phyloP scores from a whole-genome alignment of 2,888 invertebrate genomes.

The Pammene aurita region DNA sequence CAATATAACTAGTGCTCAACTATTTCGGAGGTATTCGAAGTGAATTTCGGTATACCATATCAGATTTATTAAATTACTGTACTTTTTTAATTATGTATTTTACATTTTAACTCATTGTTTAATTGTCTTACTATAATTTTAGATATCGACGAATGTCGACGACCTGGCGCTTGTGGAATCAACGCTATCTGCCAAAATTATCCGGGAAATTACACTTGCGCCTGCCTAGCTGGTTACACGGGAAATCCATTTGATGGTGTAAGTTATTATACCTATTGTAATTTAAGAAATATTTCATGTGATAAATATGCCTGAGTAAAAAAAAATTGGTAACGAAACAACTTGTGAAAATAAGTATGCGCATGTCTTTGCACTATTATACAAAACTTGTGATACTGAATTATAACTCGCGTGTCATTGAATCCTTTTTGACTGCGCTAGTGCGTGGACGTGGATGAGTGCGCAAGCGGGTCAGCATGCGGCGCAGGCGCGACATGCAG shows the following conservation, averaged over 20 bases:
- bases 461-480: slow-evolving; percentile 87
- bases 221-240: slow-evolving; percentile 91
- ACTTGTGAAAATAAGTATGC: background rate
- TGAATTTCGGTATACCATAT: too few relatives aligned
- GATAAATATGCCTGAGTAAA: background rate
- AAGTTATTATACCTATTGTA: slow-evolving; percentile 49
- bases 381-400: too few relatives aligned
- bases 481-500: slow-evolving; percentile 91
- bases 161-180: slow-evolving; percentile 91
- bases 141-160: slow-evolving; percentile 95
- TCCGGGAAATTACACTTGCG: slow-evolving; percentile 94
- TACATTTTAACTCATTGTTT: too few relatives aligned
- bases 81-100: too few relatives aligned
- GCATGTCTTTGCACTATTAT: too few relatives aligned
- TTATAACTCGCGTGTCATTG: background rate
- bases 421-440: slow-evolving; percentile 54
- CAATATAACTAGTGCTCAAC: too few relatives aligned
- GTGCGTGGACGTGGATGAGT: slow-evolving; percentile 94
- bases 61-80: too few relatives aligned
- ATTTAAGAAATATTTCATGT: background rate
- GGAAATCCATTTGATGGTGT: slow-evolving; percentile 89
- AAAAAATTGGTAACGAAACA: too few relatives aligned
- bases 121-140: slow-evolving; percentile 48
- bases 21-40: too few relatives aligned
- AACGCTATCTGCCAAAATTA: slow-evolving; percentile 92